Evolutionary conservation across 2,888 invertebrate genomes (phyloP).

Genomic region (Ennomos fuscantarius): DNA sequence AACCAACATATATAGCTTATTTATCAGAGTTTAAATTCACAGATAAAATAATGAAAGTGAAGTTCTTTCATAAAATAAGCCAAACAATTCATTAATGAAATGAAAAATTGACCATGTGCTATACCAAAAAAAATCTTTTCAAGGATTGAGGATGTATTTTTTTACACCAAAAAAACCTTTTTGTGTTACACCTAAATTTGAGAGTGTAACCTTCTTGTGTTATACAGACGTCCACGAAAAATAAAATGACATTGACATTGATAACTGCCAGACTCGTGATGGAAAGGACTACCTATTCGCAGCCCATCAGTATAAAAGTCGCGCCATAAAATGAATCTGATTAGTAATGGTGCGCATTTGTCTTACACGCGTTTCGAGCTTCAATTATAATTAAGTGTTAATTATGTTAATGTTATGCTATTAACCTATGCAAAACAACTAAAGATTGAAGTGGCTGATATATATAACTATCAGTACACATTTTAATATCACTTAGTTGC

Average conservation of each 20-base stretch:
- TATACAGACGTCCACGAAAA: too few species aligned
- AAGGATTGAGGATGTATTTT: too few species aligned
- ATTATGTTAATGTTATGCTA: constrained; percentile 51
- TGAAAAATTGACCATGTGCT: too few species aligned
- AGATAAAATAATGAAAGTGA: too few species aligned
- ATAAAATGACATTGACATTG: background rate
- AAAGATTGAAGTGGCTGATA: constrained; percentile 5
- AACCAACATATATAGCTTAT: too few species aligned
- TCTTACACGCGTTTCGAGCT: constrained; percentile 50
- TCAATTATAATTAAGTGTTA: constrained; percentile 67
- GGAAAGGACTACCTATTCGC: constrained; percentile 26
- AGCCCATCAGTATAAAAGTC: constrained; percentile 37
- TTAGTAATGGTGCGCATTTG: constrained; percentile 54
- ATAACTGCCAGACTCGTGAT: constrained; percentile 1
- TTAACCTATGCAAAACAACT: background rate
- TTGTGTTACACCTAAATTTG: too few species aligned
- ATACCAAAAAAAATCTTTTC: too few species aligned
- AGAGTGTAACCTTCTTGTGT: too few species aligned
- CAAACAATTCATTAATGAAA: too few species aligned
- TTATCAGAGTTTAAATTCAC: too few species aligned
- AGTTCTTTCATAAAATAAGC: too few species aligned
- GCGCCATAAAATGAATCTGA: constrained; percentile 45
- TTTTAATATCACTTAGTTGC: background rate
- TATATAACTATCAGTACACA: background rate
- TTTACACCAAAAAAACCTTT: too few species aligned